Percentiles rank a stretch among this genome's conserved stretches.
These are phyloP conservation scores for Alethe diademata DNA, from an alignment of 2,113 vertebrate species.

Conservation along the genomic window DNA sequence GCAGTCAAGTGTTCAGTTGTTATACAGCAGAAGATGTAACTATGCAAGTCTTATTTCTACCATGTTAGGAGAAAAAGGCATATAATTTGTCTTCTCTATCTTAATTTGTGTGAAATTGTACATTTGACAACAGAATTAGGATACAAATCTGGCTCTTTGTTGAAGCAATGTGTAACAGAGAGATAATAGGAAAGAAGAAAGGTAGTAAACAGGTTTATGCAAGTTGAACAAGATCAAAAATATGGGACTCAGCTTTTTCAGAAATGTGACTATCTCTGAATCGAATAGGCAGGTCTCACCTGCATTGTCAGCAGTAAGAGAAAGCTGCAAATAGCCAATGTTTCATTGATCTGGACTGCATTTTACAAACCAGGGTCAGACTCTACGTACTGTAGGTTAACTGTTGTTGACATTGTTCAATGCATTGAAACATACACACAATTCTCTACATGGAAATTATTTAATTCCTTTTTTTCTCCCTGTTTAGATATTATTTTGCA, in stretches of 20 bases:
- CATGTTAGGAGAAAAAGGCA: not conserved
- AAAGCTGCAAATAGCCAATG: not conserved
- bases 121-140: not conserved
- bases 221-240: not conserved
- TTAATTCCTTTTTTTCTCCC: not conserved
- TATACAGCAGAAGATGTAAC: not conserved
- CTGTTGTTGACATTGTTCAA: not conserved
- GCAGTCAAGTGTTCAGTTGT: not conserved
- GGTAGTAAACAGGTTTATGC: not conserved
- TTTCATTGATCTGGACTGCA: slow-evolving; percentile 10
- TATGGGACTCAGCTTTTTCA: not conserved
- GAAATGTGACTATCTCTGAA: not conserved
- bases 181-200: not conserved
- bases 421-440: not conserved
- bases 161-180: not conserved
- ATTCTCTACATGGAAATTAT: not conserved
- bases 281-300: not conserved
- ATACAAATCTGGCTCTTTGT: not conserved
- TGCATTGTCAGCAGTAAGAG: not conserved
- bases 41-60: not conserved
- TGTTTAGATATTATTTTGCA: not conserved
- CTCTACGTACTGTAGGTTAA: slow-evolving; percentile 6
- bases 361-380: slow-evolving; percentile 37
- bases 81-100: not conserved
- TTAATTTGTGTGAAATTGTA: slow-evolving; percentile 50